Conservation (phyloP, 2,797 vertebrate genomes). For the Acridotheres tristis region DNA sequence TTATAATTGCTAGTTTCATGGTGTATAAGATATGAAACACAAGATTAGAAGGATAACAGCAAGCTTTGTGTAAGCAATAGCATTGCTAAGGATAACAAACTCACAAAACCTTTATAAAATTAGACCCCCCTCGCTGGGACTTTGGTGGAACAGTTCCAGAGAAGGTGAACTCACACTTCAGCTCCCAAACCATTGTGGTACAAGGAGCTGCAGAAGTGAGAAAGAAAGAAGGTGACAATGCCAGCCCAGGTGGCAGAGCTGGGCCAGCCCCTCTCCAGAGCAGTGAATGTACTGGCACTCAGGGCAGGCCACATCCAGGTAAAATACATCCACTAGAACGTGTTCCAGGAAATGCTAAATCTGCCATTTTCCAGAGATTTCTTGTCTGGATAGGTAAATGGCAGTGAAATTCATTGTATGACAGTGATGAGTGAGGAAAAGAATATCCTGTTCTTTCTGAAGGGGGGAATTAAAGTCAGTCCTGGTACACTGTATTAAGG, state of each 20-base stretch:
- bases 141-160: neutral
- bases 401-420: neutral
- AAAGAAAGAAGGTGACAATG: rapidly evolving
- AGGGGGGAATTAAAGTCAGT: neutral
- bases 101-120: neutral
- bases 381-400: neutral
- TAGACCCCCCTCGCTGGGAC: rapidly evolving
- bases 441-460: neutral
- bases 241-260: rapidly evolving
- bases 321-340: neutral
- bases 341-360: neutral
- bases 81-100: neutral
- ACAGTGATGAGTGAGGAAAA: neutral
- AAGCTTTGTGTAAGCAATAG: neutral
- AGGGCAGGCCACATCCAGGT: neutral
- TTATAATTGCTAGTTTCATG: neutral
- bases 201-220: rapidly evolving
- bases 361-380: neutral
- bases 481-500: neutral
- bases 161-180: neutral
- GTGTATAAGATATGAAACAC: neutral
- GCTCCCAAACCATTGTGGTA: neutral
- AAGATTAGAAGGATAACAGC: neutral
- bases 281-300: too few species aligned
- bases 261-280: neutral